Base-by-base conservation (phyloP, 2,888 invertebrate species). In the Oxyteleia sp. region DNA sequence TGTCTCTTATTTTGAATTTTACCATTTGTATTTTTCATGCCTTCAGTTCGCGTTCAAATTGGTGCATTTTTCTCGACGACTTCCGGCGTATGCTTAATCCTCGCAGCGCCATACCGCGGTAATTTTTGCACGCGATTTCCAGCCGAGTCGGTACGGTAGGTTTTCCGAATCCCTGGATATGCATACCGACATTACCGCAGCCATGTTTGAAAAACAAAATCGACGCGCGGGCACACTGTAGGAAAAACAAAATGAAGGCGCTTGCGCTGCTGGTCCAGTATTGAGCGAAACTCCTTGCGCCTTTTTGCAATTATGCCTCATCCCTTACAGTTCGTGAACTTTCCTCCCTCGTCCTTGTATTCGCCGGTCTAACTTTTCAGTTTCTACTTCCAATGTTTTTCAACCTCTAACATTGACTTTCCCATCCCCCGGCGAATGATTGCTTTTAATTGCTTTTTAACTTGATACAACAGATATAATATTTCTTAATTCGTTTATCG, bases 241-340 rank as follows among this genome's bases (percentile, higher is more conserved):
- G 89, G 92, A 93, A 93, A 93, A 93, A 93, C 93, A 93, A 93
- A 93, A 93, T 93, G 93, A 93, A 93, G 93, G 93, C 93, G 93
- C 93, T 92, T 93, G 93, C 93, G 93, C 93, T 91, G 90, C 90
- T 87, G 88, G 85, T 80, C 86, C 88, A 88, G 93, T 93, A 93
- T 93, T 93, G 93, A 93, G 92, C 93, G 92, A 91, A 87, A 87
- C 88, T 87, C 89, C 90, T 89, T 90, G 89, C 90, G 90, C 91
- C 92, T 92, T 93, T 93, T 93, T 91, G 90, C 90, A 90, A 90
- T 92, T 90, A 88, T 80, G 87, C 90, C 90, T 90, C 86, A 85
- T 82, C 85, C 79, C 86, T 66, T 84, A 74, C 85, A 87, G 87
- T 87, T 87, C 82, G 82, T 85, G 80, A 86, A 84, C 84, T 84